Conservation (phyloP, 2,797 vertebrate species). For the Lateolabrax maculatus region DNA sequence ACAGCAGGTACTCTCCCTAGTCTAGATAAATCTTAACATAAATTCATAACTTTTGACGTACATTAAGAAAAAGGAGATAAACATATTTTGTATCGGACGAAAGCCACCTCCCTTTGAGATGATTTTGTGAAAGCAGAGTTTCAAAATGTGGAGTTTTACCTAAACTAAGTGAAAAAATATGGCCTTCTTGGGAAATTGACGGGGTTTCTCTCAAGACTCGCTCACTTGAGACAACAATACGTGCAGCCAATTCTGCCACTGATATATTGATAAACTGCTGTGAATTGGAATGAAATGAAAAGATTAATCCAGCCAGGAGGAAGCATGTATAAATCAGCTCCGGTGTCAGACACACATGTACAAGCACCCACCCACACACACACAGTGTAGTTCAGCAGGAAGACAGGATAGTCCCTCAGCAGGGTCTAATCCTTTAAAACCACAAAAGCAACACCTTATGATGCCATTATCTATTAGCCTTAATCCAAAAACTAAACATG, state of each 20-base stretch:
- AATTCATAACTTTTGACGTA: not conserved
- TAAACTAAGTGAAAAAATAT: conserved; percentile 8
- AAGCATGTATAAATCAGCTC: conserved; percentile 48
- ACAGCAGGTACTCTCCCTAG: not conserved
- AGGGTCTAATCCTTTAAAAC: conserved; percentile 71
- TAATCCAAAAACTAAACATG: conserved; percentile 70
- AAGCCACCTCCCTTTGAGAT: not conserved
- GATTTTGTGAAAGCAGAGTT: not conserved
- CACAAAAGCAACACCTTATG: conserved; percentile 66
- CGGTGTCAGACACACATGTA: conserved; percentile 55
- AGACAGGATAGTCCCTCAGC: conserved; percentile 59
- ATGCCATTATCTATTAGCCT: conserved; percentile 70
- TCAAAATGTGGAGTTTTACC: conserved; percentile 16
- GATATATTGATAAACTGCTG: conserved; percentile 43
- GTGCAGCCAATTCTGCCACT: conserved; percentile 33
- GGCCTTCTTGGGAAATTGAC: conserved; percentile 12
- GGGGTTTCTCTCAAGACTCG: conserved; percentile 17
- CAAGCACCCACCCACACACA: conserved; percentile 19
- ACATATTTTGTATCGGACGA: not conserved
- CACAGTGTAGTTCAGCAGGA: conserved; percentile 42
- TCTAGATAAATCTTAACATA: not conserved
- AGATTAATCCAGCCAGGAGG: conserved; percentile 36
- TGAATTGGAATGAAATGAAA: conserved; percentile 49
- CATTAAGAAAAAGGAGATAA: not conserved
- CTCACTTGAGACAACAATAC: conserved; percentile 6